Conservation (phyloP, 1,140 invertebrate species). For the Lineus longissimus region DNA sequence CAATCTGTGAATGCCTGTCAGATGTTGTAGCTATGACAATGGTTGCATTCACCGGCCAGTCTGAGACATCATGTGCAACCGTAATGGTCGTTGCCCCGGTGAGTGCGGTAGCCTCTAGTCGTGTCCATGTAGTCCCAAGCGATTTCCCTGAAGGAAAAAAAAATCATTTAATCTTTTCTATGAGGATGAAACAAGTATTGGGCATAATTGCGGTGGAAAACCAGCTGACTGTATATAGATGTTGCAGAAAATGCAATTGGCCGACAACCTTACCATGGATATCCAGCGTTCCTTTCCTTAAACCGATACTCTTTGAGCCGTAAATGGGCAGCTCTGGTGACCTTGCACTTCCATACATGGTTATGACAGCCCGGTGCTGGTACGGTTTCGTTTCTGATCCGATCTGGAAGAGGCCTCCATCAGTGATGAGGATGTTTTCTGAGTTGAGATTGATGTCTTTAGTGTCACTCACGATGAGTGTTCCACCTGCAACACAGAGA, state of each 20-base stretch:
- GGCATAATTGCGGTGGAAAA: no score
- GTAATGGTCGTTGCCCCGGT: slow-evolving; percentile 9
- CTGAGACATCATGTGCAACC: slow-evolving; percentile 17
- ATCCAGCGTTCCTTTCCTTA: slow-evolving; percentile 23
- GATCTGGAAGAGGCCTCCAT: slow-evolving; percentile 21
- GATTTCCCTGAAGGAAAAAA: background rate
- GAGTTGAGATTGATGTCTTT: slow-evolving; percentile 21
- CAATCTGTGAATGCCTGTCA: slow-evolving; percentile 4
- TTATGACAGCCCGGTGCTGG: slow-evolving; percentile 18
- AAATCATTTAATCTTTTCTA: no score
- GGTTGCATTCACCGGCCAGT: slow-evolving; percentile 15
- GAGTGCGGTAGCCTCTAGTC: slow-evolving; percentile 14
- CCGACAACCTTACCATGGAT: slow-evolving; percentile 23
- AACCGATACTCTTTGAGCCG: slow-evolving; percentile 21
- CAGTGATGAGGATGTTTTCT: slow-evolving; percentile 25
- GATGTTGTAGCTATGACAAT: slow-evolving; percentile 25
- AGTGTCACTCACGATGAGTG: slow-evolving; percentile 21
- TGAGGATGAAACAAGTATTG: no score
- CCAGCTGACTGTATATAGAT: no score
- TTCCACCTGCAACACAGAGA: slow-evolving; percentile 13
- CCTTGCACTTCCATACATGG: slow-evolving; percentile 15
- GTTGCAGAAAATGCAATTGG: no score
- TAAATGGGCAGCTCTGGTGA: slow-evolving; percentile 23
- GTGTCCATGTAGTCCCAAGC: slow-evolving; percentile 20
- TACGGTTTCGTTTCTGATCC: slow-evolving; percentile 24